Conservation (phyloP, 92 coral and sea anemone genomes). For the Heliopora coerulea region DNA sequence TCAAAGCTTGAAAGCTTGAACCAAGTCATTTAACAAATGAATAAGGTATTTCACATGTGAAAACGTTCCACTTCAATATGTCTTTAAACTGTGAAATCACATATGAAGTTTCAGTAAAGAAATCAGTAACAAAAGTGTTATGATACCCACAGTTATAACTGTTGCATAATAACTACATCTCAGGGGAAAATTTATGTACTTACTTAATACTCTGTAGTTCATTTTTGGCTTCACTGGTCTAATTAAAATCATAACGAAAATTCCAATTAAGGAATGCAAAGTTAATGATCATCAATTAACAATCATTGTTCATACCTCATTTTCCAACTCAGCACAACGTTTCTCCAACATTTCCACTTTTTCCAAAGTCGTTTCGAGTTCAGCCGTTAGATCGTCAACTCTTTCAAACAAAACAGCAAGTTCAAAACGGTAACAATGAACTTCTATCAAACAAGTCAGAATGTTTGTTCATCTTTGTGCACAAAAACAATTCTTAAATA, state of each 20-base stretch:
- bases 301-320: conserved; percentile 17
- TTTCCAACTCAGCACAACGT: conserved; percentile 1
- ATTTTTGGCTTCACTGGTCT: conserved; percentile 3
- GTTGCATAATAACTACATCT: neutral
- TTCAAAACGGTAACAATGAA: neutral
- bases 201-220: conserved; percentile 16
- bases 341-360: conserved; percentile 7
- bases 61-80: no score
- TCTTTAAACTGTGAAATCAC: no score
- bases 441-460: no score
- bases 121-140: no score
- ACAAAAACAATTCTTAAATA: no score
- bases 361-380: conserved; percentile 8
- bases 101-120: no score
- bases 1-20: no score
- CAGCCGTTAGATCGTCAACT: conserved; percentile 36
- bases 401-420: conserved; percentile 1
- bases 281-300: neutral
- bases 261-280: neutral
- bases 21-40: no score
- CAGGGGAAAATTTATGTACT: neutral
- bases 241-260: neutral
- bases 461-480: no score
- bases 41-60: no score
- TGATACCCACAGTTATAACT: no score